Conservation (phyloP, 2,113 vertebrate species). For the Mellivora capensis region DNA sequence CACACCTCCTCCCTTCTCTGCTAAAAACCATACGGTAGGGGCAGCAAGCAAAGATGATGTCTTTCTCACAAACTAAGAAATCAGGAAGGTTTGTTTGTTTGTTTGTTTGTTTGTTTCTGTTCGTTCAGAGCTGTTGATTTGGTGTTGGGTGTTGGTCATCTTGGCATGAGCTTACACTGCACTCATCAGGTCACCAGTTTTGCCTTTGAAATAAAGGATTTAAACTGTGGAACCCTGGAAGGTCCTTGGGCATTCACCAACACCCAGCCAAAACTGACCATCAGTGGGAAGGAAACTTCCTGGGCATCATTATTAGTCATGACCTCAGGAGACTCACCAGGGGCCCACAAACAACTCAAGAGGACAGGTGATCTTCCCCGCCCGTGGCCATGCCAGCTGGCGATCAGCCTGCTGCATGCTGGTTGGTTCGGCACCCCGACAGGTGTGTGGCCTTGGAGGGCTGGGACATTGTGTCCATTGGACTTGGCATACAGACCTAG, state of each 20-base stretch:
- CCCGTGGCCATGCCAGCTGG: fast-evolving
- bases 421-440: not conserved
- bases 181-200: not conserved
- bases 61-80: not conserved
- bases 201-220: not conserved
- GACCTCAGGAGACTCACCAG: not conserved
- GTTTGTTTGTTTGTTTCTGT: not conserved
- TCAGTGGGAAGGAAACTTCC: not conserved
- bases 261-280: not conserved
- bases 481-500: not conserved
- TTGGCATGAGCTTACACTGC: not conserved
- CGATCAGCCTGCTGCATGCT: fast-evolving
- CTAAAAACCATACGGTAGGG: not conserved
- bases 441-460: too few relatives aligned
- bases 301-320: not conserved
- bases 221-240: not conserved
- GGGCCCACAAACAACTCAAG: not conserved
- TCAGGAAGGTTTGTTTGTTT: not conserved
- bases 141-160: not conserved
- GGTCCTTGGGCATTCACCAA: too few relatives aligned
- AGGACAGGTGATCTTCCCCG: not conserved
- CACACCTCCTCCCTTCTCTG: not conserved
- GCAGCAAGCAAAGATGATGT: not conserved
- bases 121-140: not conserved
- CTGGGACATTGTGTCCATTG: not conserved